Evolutionary conservation across 1,140 invertebrate species (phyloP), one percentile per base, ranked within the genome.

Genomic region (Drosophila malerkotliana): DNA sequence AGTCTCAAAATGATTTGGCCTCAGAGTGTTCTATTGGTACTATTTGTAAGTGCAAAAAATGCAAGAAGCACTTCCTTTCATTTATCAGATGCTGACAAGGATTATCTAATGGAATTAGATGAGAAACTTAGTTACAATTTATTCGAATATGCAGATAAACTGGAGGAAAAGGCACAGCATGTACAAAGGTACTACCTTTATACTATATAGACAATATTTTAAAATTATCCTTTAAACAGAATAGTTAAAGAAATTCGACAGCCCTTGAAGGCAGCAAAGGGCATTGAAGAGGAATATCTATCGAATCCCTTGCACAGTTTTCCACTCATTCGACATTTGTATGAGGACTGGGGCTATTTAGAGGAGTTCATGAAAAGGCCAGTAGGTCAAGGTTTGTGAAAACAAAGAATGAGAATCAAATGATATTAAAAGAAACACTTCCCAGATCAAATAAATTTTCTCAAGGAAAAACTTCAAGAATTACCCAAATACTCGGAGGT

Each of bases 401-500:
- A 4, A 8, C 15, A 14, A 4, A 8, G 26, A 14, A 8, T 26
- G 3, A 7, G 14, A 0, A 6, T 0, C 4, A 12, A 9, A 7
- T 0, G 9, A 1, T 4, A 21, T 21, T 44, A 10, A 44, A 10
- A 12, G 1, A 6, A 14, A 2, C 4, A 10, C 21, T 28, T 24
- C 67, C n/a, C 52, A 90, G 91, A 84, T 69, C 73, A 88, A 92
- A 67, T 91, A 93, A 93, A 94, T 49, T 96, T 96, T 87, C 93
- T 97, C 69, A 95, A 95, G 7, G 92, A 92, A 61, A 94, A 93
- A 30, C 93, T 95, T 18, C 92, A 93, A 26, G 95, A 96, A 90
- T 96, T 97, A 90, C 97, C 97, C 0, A 94, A 94, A 2, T 93
- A 95, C 47, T 96, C 97, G 90, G 98, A 99, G 92, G 92, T 99